Conservation (phyloP, 2,113 vertebrate genomes). For the Centropristis striata region DNA sequence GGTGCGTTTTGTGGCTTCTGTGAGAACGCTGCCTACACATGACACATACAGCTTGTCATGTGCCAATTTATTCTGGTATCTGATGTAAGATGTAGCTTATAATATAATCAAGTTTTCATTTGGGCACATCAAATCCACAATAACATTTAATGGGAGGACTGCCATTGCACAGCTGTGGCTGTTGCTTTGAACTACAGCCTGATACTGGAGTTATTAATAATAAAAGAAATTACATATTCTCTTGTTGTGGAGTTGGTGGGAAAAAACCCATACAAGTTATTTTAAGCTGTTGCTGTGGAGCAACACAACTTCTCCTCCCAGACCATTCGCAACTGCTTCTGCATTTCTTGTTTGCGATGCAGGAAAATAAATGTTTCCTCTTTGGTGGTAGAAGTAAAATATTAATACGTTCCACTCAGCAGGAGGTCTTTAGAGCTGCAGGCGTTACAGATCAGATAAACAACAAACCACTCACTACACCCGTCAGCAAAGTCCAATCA, state of each 20-base stretch:
- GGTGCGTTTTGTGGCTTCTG: neutral
- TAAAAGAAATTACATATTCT: neutral
- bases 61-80: neutral
- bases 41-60: neutral
- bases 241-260: neutral
- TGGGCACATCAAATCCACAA: neutral
- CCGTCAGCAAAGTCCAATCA: neutral
- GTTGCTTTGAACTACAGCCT: neutral
- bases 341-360: neutral
- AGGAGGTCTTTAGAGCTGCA: conserved; percentile 48
- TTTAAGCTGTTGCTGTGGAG: conserved; percentile 26
- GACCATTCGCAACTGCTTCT: conserved; percentile 12
- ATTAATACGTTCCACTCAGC: conserved; percentile 46
- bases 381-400: conserved; percentile 42
- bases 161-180: neutral
- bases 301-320: conserved; percentile 12
- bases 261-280: conserved; percentile 15
- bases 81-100: neutral
- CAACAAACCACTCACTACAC: conserved; percentile 8
- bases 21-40: neutral
- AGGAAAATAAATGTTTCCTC: conserved; percentile 11
- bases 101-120: neutral
- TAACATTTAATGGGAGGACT: neutral
- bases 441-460: conserved; percentile 26
- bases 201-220: neutral